Evolutionary conservation across 2,797 vertebrate species (phyloP).

Genomic region (Falco concolor): DNA sequence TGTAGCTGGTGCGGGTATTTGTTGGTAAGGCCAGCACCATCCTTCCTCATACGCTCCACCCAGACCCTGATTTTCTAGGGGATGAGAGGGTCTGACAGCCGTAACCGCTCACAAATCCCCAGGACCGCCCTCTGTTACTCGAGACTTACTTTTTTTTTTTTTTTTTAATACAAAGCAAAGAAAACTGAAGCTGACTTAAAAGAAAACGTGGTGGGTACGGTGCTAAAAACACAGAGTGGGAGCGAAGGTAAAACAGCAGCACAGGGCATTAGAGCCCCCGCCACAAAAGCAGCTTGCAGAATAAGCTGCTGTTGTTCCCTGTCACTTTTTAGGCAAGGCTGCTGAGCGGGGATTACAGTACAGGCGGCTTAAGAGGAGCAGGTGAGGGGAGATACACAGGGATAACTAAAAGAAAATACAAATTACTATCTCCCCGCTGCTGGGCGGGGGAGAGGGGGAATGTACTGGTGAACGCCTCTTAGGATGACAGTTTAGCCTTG

Average conservation of each 20-base stretch:
- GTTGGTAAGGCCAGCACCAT: background rate
- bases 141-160: fast-evolving
- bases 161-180: fast-evolving
- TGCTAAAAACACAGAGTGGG: background rate
- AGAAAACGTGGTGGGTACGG: background rate
- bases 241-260: background rate
- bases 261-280: background rate
- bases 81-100: background rate
- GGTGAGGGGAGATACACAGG: constrained; percentile 15
- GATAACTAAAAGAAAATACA: constrained; percentile 18
- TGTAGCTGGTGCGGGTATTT: background rate
- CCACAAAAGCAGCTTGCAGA: constrained; percentile 13
- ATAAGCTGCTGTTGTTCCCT: constrained; percentile 18
- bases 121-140: fast-evolving
- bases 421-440: background rate
- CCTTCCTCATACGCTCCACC: background rate
- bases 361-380: constrained; percentile 31
- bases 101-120: background rate
- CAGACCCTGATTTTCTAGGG: background rate
- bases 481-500: background rate
- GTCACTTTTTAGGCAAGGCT: constrained; percentile 47
- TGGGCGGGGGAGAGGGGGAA: background rate
- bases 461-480: background rate
- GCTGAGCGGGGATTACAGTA: constrained; percentile 20
- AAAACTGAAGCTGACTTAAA: fast-evolving